Evolutionary conservation across 2,888 invertebrate species (phyloP).

Genomic region (Busseola fusca): DNA sequence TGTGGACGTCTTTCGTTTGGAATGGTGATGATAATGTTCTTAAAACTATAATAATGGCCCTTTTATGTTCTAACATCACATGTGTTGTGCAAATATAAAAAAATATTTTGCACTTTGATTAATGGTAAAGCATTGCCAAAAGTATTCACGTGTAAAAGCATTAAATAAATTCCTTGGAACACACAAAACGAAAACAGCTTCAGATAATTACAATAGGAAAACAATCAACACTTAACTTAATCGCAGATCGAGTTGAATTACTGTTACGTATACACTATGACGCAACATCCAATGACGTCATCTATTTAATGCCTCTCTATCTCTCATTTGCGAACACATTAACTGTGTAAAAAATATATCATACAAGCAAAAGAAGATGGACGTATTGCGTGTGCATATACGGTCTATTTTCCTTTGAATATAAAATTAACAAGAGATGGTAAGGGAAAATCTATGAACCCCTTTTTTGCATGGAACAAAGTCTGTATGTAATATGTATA

Average conservation of each 20-base stretch:
- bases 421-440: slow-evolving; percentile 36
- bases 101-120: neutral
- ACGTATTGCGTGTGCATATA: neutral
- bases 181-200: slow-evolving; percentile 7
- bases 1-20: neutral
- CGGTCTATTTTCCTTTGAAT: slow-evolving; percentile 34
- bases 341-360: slow-evolving; percentile 54
- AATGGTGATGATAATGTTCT: neutral
- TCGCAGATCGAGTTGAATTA: slow-evolving; percentile 43
- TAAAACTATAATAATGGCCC: neutral
- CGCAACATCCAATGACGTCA: slow-evolving; percentile 52
- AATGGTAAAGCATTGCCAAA: no score
- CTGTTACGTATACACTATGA: slow-evolving; percentile 42
- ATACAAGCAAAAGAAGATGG: slow-evolving; percentile 21
- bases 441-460: slow-evolving; percentile 52
- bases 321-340: slow-evolving; percentile 60
- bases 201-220: slow-evolving; percentile 32
- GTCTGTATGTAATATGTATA: slow-evolving; percentile 46
- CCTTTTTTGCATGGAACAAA: slow-evolving; percentile 54
- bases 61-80: no score
- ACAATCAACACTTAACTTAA: slow-evolving; percentile 39
- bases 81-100: neutral
- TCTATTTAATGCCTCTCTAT: slow-evolving; percentile 59
- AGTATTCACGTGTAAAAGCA: neutral
- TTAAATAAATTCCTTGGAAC: slow-evolving; percentile 14